Percentiles rank a stretch among this genome's conserved stretches.
Conservation (phyloP, 2,888 invertebrate species). For the Acanthosepion pharaonis region DNA sequence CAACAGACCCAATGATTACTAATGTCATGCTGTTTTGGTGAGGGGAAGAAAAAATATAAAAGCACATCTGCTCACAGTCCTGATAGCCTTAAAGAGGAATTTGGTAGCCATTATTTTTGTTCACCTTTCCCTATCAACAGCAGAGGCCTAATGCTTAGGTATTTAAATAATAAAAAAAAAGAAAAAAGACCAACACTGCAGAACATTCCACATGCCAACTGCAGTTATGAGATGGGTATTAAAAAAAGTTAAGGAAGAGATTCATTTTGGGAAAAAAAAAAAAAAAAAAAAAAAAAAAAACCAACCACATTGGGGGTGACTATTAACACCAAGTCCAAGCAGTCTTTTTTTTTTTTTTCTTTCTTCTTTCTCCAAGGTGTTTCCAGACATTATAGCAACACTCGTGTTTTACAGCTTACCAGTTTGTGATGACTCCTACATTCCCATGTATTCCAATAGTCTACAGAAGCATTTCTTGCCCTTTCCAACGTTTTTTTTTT, state of each 20-base stretch:
- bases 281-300: neutral
- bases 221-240: neutral
- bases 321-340: slow-evolving; percentile 24
- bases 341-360: neutral
- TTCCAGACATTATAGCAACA: slow-evolving; percentile 48
- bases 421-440: slow-evolving; percentile 38
- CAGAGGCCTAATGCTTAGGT: too few relatives aligned
- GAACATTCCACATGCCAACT: neutral
- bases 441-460: neutral
- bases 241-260: neutral
- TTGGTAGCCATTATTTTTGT: too few relatives aligned
- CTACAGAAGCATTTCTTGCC: neutral
- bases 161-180: too few relatives aligned
- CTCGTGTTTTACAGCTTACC: slow-evolving; percentile 34
- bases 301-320: neutral
- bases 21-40: too few relatives aligned
- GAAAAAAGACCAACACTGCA: too few relatives aligned
- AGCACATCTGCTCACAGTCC: too few relatives aligned
- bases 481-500: neutral
- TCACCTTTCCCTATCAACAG: too few relatives aligned
- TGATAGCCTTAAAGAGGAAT: too few relatives aligned
- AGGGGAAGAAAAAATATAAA: too few relatives aligned
- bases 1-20: too few relatives aligned
- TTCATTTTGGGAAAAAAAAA: neutral
- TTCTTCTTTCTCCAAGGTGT: neutral